These are phyloP conservation scores for Luperina testacea DNA, from an alignment of 2,888 invertebrate species.

Conservation along the genomic window DNA sequence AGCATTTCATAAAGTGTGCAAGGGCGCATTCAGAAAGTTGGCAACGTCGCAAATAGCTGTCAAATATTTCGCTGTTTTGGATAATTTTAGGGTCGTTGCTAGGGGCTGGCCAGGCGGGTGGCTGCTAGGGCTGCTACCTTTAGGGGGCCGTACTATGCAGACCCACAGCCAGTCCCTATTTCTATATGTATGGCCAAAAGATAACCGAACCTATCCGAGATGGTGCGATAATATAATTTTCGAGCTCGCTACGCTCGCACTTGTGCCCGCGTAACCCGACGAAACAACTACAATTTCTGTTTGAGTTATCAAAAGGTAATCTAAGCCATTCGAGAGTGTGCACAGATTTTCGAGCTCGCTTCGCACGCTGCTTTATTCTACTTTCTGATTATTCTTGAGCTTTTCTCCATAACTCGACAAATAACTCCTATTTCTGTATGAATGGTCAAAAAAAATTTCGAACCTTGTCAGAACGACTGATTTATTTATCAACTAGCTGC, in stretches of 20 bases:
- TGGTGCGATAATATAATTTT: background rate
- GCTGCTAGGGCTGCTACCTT: background rate
- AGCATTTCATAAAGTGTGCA: background rate
- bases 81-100: background rate
- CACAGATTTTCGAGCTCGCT: background rate
- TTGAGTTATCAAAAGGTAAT: background rate
- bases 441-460: background rate
- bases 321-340: background rate
- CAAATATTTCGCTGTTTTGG: no score
- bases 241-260: background rate
- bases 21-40: background rate
- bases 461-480: background rate
- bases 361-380: background rate
- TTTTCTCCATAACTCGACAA: background rate
- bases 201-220: background rate
- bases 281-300: background rate
- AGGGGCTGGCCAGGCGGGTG: background rate
- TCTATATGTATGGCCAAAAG: background rate
- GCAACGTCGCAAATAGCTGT: background rate
- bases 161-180: background rate
- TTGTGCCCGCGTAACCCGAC: background rate
- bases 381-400: background rate
- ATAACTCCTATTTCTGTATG: background rate
- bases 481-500: background rate
- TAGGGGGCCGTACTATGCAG: background rate